Evolutionary conservation across 53 echinoderm and acorn worm species (phyloP).

Genomic region (Paracentrotus lividus): DNA sequence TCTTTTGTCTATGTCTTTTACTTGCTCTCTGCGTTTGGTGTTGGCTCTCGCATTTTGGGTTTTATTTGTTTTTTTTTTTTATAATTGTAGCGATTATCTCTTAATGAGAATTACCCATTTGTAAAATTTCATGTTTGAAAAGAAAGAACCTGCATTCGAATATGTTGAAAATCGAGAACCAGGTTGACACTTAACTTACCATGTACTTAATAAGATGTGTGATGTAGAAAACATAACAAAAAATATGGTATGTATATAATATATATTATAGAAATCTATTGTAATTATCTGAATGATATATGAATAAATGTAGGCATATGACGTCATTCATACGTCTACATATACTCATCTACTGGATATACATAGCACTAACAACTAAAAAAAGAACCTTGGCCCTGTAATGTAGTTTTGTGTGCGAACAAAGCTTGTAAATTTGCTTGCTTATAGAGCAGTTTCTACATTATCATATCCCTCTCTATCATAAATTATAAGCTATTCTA

Average conservation of each 20-base stretch:
- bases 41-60: too few relatives aligned
- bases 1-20: too few relatives aligned
- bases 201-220: conserved; percentile 35
- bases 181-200: background rate
- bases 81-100: background rate
- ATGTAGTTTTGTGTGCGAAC: conserved; percentile 33
- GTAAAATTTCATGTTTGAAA: background rate
- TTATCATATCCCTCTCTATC: background rate
- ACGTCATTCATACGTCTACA: conserved; percentile 4
- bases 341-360: conserved; percentile 24
- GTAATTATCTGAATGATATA: conserved; percentile 57
- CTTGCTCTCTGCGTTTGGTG: too few relatives aligned
- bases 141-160: conserved; percentile 35
- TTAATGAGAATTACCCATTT: background rate
- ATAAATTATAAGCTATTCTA: too few relatives aligned
- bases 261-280: conserved; percentile 57
- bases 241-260: conserved; percentile 61
- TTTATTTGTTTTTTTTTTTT: too few relatives aligned
- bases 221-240: conserved; percentile 45
- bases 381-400: background rate
- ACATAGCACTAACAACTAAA: background rate
- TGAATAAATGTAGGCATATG: conserved; percentile 34
- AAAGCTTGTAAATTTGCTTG: conserved; percentile 49
- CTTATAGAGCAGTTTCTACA: conserved; percentile 41
- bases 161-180: background rate